These are phyloP conservation scores for Tupaia tana DNA, from an alignment of 2,113 vertebrate species.

Conservation along the genomic window DNA sequence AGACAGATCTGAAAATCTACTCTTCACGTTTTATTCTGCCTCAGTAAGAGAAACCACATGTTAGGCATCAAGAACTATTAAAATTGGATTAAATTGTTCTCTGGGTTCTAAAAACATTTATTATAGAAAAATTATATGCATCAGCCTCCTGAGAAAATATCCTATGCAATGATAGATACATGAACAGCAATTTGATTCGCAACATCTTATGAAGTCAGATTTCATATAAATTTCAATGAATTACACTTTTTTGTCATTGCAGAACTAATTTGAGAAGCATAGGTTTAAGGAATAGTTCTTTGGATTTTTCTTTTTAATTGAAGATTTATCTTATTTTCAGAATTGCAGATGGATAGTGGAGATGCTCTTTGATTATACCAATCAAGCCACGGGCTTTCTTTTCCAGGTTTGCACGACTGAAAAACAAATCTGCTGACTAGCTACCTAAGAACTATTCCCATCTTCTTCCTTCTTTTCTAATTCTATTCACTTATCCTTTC, in stretches of 20 bases:
- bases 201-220: conserved; percentile 12
- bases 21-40: neutral
- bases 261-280: neutral
- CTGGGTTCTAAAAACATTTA: neutral
- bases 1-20: conserved; percentile 50
- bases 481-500: neutral
- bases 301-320: neutral
- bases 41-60: conserved; percentile 35
- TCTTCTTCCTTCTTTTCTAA: neutral
- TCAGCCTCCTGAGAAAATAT: neutral
- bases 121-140: neutral
- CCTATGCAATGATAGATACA: neutral
- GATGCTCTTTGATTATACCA: neutral
- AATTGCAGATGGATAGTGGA: neutral
- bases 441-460: neutral
- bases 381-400: neutral
- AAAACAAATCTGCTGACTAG: neutral
- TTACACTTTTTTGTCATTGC: neutral
- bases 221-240: conserved; percentile 1
- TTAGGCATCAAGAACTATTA: neutral
- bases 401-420: neutral
- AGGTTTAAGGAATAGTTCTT: neutral
- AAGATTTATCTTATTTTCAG: neutral
- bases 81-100: conserved; percentile 51
- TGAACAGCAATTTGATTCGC: neutral